Base-by-base conservation (phyloP, 2,888 invertebrate genomes). In the Agelastica alni region DNA sequence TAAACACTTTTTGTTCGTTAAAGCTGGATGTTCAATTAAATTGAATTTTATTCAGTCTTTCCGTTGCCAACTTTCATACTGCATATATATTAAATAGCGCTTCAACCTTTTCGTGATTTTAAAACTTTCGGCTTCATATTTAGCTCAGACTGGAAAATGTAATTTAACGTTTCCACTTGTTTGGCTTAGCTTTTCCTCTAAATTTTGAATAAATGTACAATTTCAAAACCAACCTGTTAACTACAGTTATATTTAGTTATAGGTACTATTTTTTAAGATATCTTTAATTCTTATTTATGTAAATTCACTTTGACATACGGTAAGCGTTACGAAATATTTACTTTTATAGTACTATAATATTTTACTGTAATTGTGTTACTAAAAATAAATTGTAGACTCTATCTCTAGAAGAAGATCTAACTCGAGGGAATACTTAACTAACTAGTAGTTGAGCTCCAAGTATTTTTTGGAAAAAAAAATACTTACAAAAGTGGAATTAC, bases 21-120 rank as follows among this genome's bases (percentile, higher is more conserved):
- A 20, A 48, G 18, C 41, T 31, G 34, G 28, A 41, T 28, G 39
- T 48, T 48, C 48, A 48, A 48, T 48, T 39, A 48, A 48, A 48
- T 41, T 48, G 18, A 16, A 48, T 48, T 48, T 18, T 39, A 48
- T 39, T 41, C 18, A 16, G 7, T 39, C 20, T 32, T 13, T 20
- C 20, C n/a, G 18, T 12, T 45, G 32, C 20, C 32, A 10, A 18
- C 32, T 45, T 31, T 20, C 6, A 45, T 45, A 13, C 12, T 6
- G 31, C 45, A 13, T n/a, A 36, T 36, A 36, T 36, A 46, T 46
- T 46, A 26, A 46, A 46, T 46, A 36, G 26, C 14, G 26, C 12
- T 34, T 14, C 10, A 14, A n/a, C 10, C 20, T 13, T 14, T 46
- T 20, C 20, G 20, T 31, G 12, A 36, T 46, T 45, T 14, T 20